Percentiles rank a stretch among this genome's conserved stretches.
Conservation (phyloP, 2,797 vertebrate species). For the Zonotrichia albicollis region DNA sequence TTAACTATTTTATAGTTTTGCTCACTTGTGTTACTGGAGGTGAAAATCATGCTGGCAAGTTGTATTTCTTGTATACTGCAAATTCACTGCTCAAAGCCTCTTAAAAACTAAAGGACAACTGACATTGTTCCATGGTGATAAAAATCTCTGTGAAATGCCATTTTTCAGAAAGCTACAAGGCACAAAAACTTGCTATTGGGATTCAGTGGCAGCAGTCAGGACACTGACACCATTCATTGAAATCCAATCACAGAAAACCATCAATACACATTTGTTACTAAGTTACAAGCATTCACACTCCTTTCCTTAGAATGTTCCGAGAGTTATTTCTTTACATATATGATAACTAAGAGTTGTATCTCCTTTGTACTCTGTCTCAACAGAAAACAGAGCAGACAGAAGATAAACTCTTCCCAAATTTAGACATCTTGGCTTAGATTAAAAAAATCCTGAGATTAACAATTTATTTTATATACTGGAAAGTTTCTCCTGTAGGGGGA, state of each 20-base stretch:
- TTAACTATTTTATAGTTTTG: not conserved
- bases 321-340: not conserved
- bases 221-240: not conserved
- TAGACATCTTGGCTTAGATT: not conserved
- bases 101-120: not conserved
- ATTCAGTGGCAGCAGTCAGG: not conserved
- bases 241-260: not conserved
- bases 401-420: not conserved
- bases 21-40: not conserved
- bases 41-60: not conserved
- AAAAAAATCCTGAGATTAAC: not conserved
- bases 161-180: not conserved
- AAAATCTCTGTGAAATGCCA: not conserved
- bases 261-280: not conserved
- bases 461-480: not conserved
- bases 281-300: not conserved
- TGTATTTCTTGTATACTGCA: not conserved
- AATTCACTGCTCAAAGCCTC: not conserved
- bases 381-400: not conserved
- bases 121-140: not conserved
- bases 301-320: not conserved
- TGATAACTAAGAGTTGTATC: not conserved
- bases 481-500: not conserved
- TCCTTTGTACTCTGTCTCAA: not conserved
- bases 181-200: not conserved